Conservation (phyloP, 2,113 vertebrate species). For the Ancistrus triradiatus region DNA sequence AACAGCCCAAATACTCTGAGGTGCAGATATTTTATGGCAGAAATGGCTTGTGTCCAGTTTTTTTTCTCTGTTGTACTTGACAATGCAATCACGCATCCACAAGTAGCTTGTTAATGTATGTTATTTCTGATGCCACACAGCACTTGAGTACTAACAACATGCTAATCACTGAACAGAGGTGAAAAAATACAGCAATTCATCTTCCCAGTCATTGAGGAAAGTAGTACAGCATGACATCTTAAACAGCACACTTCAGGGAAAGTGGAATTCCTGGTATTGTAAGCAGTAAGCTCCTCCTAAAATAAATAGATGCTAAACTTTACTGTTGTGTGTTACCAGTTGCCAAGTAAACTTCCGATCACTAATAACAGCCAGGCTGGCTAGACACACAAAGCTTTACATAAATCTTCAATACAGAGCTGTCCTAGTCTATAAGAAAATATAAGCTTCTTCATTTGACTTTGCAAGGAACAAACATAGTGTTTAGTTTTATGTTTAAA, state of each 20-base stretch:
- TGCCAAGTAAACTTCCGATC: slow-evolving; percentile 29
- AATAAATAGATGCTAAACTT: slow-evolving; percentile 27
- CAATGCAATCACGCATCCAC: slow-evolving; percentile 22
- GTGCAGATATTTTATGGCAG: background rate
- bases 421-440: too few relatives aligned
- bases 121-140: slow-evolving; percentile 28
- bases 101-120: slow-evolving; percentile 33
- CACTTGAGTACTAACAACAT: slow-evolving; percentile 17
- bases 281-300: slow-evolving; percentile 16
- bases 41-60: background rate
- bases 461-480: too few relatives aligned
- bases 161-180: slow-evolving; percentile 41
- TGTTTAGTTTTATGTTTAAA: too few relatives aligned
- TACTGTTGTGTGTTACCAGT: slow-evolving; percentile 22
- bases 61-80: slow-evolving; percentile 8
- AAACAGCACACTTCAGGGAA: background rate
- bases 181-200: slow-evolving; percentile 37
- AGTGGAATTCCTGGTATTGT: slow-evolving; percentile 11
- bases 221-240: background rate
- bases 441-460: too few relatives aligned
- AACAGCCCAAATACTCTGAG: slow-evolving; percentile 8
- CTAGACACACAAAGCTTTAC: too few relatives aligned
- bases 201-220: slow-evolving; percentile 1
- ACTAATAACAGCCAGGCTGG: too few relatives aligned
- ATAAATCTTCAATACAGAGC: too few relatives aligned